A percentile compares a stretch with the other conserved stretches of the same genome.
phyloP scores from a whole-genome alignment of 2,888 invertebrate genomes.

The Steinernema carpocapsae region DNA sequence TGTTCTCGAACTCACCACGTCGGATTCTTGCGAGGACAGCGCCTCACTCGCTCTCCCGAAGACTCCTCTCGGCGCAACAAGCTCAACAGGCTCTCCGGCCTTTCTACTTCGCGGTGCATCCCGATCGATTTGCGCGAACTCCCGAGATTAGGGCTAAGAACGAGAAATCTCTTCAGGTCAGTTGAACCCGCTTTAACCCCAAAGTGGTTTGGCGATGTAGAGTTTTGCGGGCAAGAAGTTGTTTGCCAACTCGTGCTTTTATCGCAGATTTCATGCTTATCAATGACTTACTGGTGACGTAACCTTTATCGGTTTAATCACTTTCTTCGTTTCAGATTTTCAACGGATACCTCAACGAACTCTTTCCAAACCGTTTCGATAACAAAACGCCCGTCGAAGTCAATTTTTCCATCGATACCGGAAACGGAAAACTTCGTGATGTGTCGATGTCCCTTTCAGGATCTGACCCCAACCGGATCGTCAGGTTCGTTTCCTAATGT shows the following conservation, averaged over 20 bases:
- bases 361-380: conserved; percentile 53
- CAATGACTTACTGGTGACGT: background rate
- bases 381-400: conserved; percentile 51
- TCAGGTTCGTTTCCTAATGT: conserved; percentile 47
- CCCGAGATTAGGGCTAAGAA: conserved; percentile 68
- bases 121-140: conserved; percentile 71
- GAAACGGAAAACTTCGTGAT: conserved; percentile 45
- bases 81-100: conserved; percentile 70
- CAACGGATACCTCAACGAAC: conserved; percentile 67
- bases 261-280: background rate
- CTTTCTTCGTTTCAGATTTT: conserved; percentile 56
- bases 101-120: conserved; percentile 72
- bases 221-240: background rate
- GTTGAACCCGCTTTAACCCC: background rate
- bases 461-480: conserved; percentile 60
- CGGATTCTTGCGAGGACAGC: conserved; percentile 1
- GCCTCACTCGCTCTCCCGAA: background rate
- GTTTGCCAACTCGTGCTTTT: background rate
- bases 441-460: conserved; percentile 60
- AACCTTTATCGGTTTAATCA: no score
- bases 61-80: conserved; percentile 44
- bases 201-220: background rate
- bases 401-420: conserved; percentile 51
- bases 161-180: conserved; percentile 64
- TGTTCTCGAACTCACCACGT: conserved; percentile 19